Evolutionary conservation across 2,113 vertebrate species (phyloP).

Genomic region (Gadus macrocephalus): DNA sequence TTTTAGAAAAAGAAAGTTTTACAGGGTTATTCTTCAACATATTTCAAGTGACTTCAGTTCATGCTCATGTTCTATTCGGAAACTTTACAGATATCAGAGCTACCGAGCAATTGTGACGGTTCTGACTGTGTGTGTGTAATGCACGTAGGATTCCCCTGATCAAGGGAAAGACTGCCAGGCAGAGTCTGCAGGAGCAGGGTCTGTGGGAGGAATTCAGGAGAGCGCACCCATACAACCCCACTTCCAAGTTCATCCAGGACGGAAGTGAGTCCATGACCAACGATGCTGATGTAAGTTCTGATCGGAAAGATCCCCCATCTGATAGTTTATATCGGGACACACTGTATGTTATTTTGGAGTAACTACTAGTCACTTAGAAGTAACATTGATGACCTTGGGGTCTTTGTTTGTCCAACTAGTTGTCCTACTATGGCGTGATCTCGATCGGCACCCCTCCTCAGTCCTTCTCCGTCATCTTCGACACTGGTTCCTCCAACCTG

Average conservation of each 20-base stretch:
- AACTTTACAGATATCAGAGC: too few species aligned
- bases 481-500: slow-evolving; percentile 68
- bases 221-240: slow-evolving; percentile 41
- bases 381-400: not conserved
- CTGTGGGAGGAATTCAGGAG: slow-evolving; percentile 60
- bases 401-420: slow-evolving; percentile 26
- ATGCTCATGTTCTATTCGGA: not conserved
- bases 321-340: too few species aligned
- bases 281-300: slow-evolving; percentile 64
- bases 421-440: slow-evolving; percentile 65
- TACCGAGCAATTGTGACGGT: not conserved
- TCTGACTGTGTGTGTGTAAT: not conserved
- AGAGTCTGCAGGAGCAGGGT: slow-evolving; percentile 62
- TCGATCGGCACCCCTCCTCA: slow-evolving; percentile 67
- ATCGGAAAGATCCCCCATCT: not conserved
- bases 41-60: too few species aligned
- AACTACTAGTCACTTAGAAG: too few species aligned
- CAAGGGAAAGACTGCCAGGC: slow-evolving; percentile 69
- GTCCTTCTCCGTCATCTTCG: slow-evolving; percentile 67
- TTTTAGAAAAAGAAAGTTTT: too few species aligned
- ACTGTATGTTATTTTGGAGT: not conserved
- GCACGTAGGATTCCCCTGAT: slow-evolving; percentile 66
- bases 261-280: slow-evolving; percentile 62
- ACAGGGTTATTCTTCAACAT: too few species aligned
- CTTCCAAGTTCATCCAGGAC: slow-evolving; percentile 42